A percentile compares a stretch with the other conserved stretches of the same genome.
Evolutionary conservation across 2,113 vertebrate species (phyloP).

Genomic region (Piaya cayana): DNA sequence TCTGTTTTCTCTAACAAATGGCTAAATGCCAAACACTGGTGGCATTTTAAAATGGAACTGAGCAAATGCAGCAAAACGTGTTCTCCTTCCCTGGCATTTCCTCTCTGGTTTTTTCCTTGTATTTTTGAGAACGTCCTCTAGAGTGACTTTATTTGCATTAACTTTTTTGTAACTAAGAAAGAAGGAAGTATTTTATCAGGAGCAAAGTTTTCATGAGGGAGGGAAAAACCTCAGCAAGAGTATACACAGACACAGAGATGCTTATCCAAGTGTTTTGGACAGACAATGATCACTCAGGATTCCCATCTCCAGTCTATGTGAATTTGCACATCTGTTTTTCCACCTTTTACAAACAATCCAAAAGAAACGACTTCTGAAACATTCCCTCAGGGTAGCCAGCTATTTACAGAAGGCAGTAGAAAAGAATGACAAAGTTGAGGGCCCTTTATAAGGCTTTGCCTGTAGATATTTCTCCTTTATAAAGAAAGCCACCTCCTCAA

Average conservation of each 20-base stretch:
- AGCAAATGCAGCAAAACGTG: neutral
- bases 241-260: neutral
- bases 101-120: neutral
- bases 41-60: conserved; percentile 52
- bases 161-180: neutral
- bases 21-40: conserved; percentile 44
- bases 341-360: neutral
- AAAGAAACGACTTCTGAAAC: neutral
- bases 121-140: neutral
- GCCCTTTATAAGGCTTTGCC: neutral
- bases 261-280: neutral
- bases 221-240: neutral
- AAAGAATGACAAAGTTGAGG: neutral
- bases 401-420: neutral
- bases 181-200: neutral
- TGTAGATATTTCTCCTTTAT: neutral
- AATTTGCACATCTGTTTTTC: neutral
- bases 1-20: conserved; percentile 60
- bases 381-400: neutral
- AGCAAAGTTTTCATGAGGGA: neutral
- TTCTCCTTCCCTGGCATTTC: conserved; percentile 1
- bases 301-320: neutral
- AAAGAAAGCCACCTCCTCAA: neutral
- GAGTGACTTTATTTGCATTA: neutral
- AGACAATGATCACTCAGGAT: neutral